These are phyloP conservation scores for Callosobruchus maculatus DNA, from an alignment of 2,888 invertebrate genomes.

Conservation along the genomic window DNA sequence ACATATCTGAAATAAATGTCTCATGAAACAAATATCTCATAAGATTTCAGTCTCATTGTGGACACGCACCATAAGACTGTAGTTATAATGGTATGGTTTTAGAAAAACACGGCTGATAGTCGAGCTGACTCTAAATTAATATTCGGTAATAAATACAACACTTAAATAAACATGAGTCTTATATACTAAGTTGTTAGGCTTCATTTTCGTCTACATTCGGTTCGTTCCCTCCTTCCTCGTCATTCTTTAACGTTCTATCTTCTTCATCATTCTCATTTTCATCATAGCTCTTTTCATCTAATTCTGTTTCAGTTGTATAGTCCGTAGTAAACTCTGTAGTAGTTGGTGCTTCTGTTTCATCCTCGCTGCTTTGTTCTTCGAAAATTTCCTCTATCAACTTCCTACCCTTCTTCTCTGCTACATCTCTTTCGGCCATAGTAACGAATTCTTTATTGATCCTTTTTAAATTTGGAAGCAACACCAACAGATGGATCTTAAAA, in stretches of 20 bases:
- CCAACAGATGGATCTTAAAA: slow-evolving; percentile 44
- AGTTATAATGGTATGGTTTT: no score
- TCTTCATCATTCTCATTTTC: slow-evolving; percentile 1
- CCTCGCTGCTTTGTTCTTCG: slow-evolving; percentile 40
- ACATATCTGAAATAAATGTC: no score
- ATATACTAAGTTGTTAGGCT: neutral
- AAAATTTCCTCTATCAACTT: slow-evolving; percentile 38
- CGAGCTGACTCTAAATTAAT: no score
- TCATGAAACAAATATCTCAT: no score
- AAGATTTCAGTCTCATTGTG: no score
- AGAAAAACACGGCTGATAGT: no score
- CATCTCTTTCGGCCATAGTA: slow-evolving; percentile 53
- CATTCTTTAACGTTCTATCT: slow-evolving; percentile 1
- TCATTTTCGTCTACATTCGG: neutral
- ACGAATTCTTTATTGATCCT: slow-evolving; percentile 55
- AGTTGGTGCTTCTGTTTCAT: slow-evolving; percentile 24
- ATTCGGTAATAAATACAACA: neutral
- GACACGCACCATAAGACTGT: no score
- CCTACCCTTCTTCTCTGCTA: slow-evolving; percentile 31
- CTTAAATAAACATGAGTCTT: neutral
- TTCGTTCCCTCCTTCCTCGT: neutral
- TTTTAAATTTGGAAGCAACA: slow-evolving; percentile 53
- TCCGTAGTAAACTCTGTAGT: slow-evolving; percentile 22
- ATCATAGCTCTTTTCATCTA: slow-evolving; percentile 6
- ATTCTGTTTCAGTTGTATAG: slow-evolving; percentile 26